Evolutionary conservation across 2,113 vertebrate species (phyloP).

Genomic region (Nycticorax nycticorax): DNA sequence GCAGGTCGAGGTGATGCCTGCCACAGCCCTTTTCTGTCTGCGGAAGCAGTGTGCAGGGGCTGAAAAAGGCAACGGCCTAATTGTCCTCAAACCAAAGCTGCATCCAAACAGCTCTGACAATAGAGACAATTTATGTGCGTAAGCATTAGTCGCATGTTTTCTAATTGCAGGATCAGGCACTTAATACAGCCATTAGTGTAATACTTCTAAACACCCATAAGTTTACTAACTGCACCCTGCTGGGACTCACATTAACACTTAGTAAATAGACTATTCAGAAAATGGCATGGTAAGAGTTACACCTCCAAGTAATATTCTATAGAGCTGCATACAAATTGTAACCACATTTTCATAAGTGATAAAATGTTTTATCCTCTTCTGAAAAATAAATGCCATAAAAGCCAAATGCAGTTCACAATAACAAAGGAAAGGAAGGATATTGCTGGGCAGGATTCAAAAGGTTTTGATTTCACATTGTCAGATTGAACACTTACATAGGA

Average conservation of each 20-base stretch:
- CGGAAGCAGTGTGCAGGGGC: neutral
- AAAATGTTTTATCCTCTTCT: conserved; percentile 58
- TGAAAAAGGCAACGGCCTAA: neutral
- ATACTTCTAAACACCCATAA: conserved; percentile 34
- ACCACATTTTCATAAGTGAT: conserved; percentile 69
- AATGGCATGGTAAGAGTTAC: conserved; percentile 62
- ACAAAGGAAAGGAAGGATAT: conserved; percentile 27
- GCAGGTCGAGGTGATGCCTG: neutral
- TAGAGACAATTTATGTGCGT: neutral
- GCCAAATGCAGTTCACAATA: conserved; percentile 19
- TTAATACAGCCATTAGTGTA: conserved; percentile 19
- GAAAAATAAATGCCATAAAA: conserved; percentile 51
- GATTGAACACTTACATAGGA: neutral
- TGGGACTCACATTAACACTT: conserved; percentile 55
- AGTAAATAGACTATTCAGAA: conserved; percentile 55
- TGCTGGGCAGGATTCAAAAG: neutral
- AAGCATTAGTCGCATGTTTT: neutral
- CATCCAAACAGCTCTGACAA: conserved; percentile 7
- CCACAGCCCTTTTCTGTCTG: neutral
- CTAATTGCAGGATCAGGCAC: neutral
- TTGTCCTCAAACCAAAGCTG: neutral
- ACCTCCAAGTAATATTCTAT: conserved; percentile 53
- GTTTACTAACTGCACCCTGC: conserved; percentile 54
- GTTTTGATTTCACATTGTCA: conserved; percentile 38
- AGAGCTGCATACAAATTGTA: conserved; percentile 54